Evolutionary conservation across 2,113 vertebrate genomes (phyloP).

Genomic region (Ibidorhyncha struthersii): DNA sequence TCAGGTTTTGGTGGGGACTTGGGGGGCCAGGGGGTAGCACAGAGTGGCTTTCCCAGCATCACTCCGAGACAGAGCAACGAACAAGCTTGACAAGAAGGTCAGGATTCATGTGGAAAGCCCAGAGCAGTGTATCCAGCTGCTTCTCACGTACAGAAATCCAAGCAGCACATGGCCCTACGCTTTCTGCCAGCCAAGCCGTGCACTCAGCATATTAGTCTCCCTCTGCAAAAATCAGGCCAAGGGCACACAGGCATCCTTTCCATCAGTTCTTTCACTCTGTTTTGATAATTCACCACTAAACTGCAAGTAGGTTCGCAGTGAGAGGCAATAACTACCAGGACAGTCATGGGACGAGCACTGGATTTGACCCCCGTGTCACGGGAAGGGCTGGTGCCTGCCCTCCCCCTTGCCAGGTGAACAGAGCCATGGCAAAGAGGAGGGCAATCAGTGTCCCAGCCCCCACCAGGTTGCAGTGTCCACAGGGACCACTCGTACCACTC

Average conservation of each 20-base stretch:
- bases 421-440: neutral
- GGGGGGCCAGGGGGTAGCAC: neutral
- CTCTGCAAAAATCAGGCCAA: slow-evolving; percentile 32
- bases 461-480: accelerated
- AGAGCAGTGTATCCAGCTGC: slow-evolving; percentile 18
- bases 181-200: neutral
- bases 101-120: neutral
- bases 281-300: neutral
- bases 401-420: neutral
- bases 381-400: neutral
- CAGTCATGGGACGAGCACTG: neutral
- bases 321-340: neutral
- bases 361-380: accelerated
- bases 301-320: neutral
- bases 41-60: neutral
- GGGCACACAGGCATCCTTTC: neutral
- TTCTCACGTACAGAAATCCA: neutral
- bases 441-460: neutral
- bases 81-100: neutral
- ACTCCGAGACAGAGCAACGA: neutral
- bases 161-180: neutral
- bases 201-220: neutral
- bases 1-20: neutral
- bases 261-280: neutral
- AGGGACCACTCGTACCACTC: accelerated